Evolutionary conservation across 2,797 vertebrate species (phyloP).

Genomic region (Alca torda): DNA sequence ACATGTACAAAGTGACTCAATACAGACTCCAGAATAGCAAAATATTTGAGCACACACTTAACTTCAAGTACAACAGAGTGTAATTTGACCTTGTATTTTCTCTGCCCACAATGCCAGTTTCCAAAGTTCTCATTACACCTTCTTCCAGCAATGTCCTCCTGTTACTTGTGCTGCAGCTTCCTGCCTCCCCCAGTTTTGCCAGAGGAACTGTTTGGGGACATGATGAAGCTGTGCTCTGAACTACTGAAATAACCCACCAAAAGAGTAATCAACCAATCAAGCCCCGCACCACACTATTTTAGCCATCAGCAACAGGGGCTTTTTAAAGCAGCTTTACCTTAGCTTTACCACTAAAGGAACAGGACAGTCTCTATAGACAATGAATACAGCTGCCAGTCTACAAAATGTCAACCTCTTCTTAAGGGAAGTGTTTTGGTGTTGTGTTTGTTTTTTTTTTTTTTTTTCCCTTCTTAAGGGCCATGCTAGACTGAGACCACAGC

Average conservation of each 20-base stretch:
- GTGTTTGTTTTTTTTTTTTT: too few species aligned
- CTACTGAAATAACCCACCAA: neutral
- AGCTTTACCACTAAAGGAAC: neutral
- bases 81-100: neutral
- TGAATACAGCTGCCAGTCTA: neutral
- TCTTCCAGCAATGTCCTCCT: neutral
- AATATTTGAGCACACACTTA: neutral
- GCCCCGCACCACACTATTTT: rapidly evolving
- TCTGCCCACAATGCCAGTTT: neutral
- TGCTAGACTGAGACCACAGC: neutral
- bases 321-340: neutral
- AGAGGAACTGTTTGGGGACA: neutral
- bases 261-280: neutral
- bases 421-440: neutral
- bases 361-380: too few species aligned
- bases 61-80: neutral
- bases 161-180: neutral
- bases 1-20: neutral
- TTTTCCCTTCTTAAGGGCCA: neutral
- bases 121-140: neutral
- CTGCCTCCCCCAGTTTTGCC: neutral
- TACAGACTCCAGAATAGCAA: neutral
- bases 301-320: neutral
- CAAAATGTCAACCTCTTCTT: neutral
- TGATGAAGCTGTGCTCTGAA: neutral